Evolutionary conservation across 1,140 invertebrate genomes (phyloP).

Genomic region (Papilio glaucus): DNA sequence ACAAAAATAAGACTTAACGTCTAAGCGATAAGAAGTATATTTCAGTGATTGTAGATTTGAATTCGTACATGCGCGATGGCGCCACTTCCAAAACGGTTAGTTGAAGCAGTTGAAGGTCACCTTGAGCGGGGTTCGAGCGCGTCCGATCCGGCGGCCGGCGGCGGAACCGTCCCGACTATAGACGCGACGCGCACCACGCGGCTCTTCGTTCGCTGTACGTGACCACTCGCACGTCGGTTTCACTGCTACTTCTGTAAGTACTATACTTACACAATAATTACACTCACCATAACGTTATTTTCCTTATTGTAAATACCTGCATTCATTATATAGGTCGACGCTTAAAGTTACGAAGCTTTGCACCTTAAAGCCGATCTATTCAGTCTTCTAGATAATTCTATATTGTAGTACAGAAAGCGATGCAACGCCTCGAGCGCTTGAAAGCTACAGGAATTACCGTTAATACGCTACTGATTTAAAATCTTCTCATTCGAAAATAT

Average conservation of each 20-base stretch:
- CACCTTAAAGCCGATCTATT: neutral
- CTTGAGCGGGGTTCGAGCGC: conserved; percentile 49
- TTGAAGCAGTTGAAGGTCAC: conserved; percentile 75
- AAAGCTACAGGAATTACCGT: neutral
- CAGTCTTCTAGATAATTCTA: neutral
- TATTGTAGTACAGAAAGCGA: neutral
- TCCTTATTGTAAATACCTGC: neutral
- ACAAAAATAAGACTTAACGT: neutral
- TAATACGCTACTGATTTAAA: neutral
- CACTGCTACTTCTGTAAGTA: conserved; percentile 6
- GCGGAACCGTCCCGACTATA: neutral
- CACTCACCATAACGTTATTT: neutral
- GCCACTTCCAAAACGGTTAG: conserved; percentile 64
- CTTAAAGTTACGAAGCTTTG: neutral
- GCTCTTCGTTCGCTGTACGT: conserved; percentile 46
- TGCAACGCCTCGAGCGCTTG: neutral
- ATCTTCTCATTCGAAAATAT: neutral
- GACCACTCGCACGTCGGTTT: conserved; percentile 51
- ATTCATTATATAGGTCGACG: neutral
- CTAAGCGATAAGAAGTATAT: conserved; percentile 1
- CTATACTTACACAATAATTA: conserved; percentile 11
- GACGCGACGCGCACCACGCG: neutral
- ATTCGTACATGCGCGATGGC: conserved; percentile 70
- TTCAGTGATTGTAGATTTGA: conserved; percentile 43
- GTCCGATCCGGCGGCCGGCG: conserved; percentile 40